These are phyloP conservation scores for Drosophila antonietae DNA, from an alignment of 2,888 invertebrate genomes.

Conservation along the genomic window DNA sequence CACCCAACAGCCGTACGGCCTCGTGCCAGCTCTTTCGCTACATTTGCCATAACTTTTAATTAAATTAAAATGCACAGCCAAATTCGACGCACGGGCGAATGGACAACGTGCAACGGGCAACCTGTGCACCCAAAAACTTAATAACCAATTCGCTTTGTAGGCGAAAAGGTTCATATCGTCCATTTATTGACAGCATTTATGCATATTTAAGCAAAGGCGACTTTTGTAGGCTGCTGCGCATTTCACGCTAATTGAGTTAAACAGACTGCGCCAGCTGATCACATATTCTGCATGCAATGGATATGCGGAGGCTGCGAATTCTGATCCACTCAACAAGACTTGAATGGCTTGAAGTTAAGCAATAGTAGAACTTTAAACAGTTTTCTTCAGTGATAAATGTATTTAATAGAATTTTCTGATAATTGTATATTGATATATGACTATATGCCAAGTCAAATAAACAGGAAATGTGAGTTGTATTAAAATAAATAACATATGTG, in stretches of 20 bases:
- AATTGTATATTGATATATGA: too few relatives aligned
- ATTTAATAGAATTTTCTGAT: too few relatives aligned
- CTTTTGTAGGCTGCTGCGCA: constrained; percentile 6
- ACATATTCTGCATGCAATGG: constrained; percentile 20
- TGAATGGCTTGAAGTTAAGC: too few relatives aligned
- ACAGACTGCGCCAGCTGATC: constrained; percentile 34
- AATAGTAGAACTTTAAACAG: too few relatives aligned
- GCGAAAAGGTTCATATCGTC: constrained; percentile 42
- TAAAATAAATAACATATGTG: too few relatives aligned
- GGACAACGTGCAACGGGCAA: constrained; percentile 6
- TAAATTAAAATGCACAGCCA: constrained; percentile 77
- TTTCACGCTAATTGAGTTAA: constrained; percentile 61
- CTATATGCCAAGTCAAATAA: too few relatives aligned
- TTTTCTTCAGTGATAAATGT: too few relatives aligned
- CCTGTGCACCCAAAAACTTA: constrained; percentile 57
- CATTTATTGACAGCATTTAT: constrained; percentile 68
- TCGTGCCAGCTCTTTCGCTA: constrained; percentile 40
- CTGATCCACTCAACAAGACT: not conserved
- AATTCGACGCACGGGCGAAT: constrained; percentile 45
- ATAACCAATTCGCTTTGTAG: constrained; percentile 77
- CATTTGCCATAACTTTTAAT: constrained; percentile 78
- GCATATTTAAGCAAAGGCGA: constrained; percentile 67
- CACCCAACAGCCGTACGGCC: constrained; percentile 35
- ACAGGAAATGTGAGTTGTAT: too few relatives aligned
- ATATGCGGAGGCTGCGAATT: not conserved